Conservation (phyloP, 2,888 invertebrate genomes). For the Atethmia centrago region DNA sequence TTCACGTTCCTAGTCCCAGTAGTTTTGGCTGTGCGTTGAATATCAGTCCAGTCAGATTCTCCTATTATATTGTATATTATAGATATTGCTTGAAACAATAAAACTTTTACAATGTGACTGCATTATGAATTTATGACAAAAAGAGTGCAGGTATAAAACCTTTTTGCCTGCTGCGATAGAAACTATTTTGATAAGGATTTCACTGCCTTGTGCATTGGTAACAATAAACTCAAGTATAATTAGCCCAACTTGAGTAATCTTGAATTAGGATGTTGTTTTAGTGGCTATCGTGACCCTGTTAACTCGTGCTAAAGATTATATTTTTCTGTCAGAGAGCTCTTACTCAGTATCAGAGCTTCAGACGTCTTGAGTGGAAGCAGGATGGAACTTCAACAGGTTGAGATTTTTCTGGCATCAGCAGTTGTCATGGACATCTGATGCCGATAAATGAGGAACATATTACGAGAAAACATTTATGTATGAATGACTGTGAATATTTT, state of each 20-base stretch:
- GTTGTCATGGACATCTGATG: background rate
- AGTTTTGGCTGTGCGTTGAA: too few species aligned
- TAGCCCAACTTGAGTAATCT: background rate
- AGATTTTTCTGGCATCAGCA: too few species aligned
- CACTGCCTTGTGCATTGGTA: background rate
- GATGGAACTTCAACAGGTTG: too few species aligned
- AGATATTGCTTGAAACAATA: slow-evolving; percentile 6
- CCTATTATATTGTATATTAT: too few species aligned
- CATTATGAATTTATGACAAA: background rate
- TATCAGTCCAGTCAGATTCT: too few species aligned
- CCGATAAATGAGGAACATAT: background rate
- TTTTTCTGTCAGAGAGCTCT: background rate
- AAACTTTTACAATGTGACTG: slow-evolving; percentile 1
- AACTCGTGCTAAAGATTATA: too few species aligned
- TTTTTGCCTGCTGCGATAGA: background rate
- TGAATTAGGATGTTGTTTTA: slow-evolving; percentile 7
- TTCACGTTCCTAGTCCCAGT: too few species aligned
- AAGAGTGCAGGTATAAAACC: background rate
- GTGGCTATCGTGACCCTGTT: background rate
- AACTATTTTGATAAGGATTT: background rate
- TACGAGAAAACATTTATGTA: too few species aligned
- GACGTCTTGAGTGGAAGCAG: background rate
- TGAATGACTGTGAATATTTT: too few species aligned
- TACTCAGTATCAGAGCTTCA: background rate
- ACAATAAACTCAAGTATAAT: background rate